Base-by-base conservation (phyloP, 2,888 invertebrate species). In the Eilema griseolum region DNA sequence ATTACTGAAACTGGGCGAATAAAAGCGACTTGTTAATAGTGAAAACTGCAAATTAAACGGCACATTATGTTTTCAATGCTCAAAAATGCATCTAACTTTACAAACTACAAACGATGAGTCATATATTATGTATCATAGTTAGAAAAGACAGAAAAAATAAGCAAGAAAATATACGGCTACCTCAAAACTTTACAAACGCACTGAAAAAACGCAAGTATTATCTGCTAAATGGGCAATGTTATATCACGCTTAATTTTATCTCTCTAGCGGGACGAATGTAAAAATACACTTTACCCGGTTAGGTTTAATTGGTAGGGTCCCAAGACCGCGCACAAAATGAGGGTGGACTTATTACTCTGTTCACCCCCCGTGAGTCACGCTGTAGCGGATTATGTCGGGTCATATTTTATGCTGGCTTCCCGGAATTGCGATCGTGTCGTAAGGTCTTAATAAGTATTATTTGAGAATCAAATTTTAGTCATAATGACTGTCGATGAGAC, bases 321-420 rank as follows among this genome's bases (percentile, higher is more conserved):
- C 87, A 86, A 89, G 89, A 88, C 82, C 85, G 79, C 68, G 67
- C 65, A 57, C 70, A 78, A 85, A 84, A 82, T 82, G 78, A 67
- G 89, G 90, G 89, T 85, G 85, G 75, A 82, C 81, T 83, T 87
- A 85, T 86, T 88, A 84, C 83, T 82, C 81, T 80, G 85, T 79
- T 82, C 83, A 83, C 87, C 87, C 83, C 69, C 82, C 65, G 80
- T 82, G 80, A 77, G 75, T 81, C 75, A 78, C 67, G 79, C 77
- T 69, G 74, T 63, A 69, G 70, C 61, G 80, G 74, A 76, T 80
- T 77, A 83, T 76, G 69, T 68, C 69, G 75, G 62, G 70, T 83
- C 83, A 84, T 84, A 83, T 83, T 85, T 85, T 82, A 85, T 82
- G 82, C 81, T 80, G 73, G 76, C 74, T 80, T 78, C 74, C 72